Percentiles rank a stretch among this genome's conserved stretches.
Evolutionary conservation across 2,113 vertebrate genomes (phyloP).

Genomic region (Pteropus alecto): DNA sequence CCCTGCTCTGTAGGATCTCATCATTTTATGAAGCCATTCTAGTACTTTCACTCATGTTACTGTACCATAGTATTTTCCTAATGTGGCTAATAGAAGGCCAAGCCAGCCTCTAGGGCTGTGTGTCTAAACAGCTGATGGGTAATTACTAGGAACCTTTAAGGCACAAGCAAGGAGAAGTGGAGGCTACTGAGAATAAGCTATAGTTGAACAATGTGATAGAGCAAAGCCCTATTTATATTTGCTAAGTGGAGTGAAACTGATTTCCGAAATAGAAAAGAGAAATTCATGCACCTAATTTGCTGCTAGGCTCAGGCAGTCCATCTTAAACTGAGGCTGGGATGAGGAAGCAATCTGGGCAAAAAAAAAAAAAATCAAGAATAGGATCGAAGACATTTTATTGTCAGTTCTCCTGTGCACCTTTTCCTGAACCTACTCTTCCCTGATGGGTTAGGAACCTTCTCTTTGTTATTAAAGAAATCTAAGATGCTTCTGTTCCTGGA

Average conservation of each 20-base stretch:
- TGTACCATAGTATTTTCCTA: slow-evolving; percentile 63
- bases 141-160: slow-evolving; percentile 65
- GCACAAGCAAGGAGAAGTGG: slow-evolving; percentile 17
- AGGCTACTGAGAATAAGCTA: slow-evolving; percentile 31
- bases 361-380: not conserved
- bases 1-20: not conserved
- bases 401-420: not conserved
- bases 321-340: not conserved
- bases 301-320: not conserved
- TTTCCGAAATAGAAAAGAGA: not conserved
- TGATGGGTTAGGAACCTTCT: not conserved
- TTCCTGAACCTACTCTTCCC: not conserved
- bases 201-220: slow-evolving; percentile 55
- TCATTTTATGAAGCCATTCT: slow-evolving; percentile 27
- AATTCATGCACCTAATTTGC: not conserved
- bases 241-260: slow-evolving; percentile 14
- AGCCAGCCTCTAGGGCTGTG: slow-evolving; percentile 1
- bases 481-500: not conserved
- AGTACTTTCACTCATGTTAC: slow-evolving; percentile 59
- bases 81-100: slow-evolving; percentile 43
- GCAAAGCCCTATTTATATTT: slow-evolving; percentile 48
- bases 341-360: not conserved
- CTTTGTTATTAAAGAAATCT: not conserved
- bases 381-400: not conserved
- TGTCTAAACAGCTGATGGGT: slow-evolving; percentile 65